Base-by-base conservation (phyloP, 2,797 vertebrate genomes). In the Hydrolagus colliei region DNA sequence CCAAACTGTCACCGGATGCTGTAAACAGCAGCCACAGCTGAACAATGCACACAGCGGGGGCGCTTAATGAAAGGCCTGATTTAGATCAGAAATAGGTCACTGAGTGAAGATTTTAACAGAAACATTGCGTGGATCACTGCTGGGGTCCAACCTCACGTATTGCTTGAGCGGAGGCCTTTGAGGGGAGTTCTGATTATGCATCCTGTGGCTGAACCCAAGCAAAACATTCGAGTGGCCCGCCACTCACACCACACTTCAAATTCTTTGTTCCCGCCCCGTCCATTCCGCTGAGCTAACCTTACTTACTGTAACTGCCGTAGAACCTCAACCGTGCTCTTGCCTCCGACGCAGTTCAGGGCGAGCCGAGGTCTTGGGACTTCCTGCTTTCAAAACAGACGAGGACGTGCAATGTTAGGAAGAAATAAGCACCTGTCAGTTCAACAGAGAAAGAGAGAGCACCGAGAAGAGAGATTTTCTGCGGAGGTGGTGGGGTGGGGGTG, bases 331-430 rank as follows among this genome's bases (percentile, higher is more conserved):
- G 98, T 94, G 86, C 95, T 97, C 87, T 96, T 97, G 86, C 98
- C 97, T 73, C 98, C 96, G 0, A 99, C 95, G 61, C 96, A 96
- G 90, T 99, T 98, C 89, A 99, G 92, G 20, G 97, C 98, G 0
- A 99, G 92, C 84, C 94, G 94, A 4, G 98, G 97, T 85, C 90
- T 95, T 0, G 95, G 93, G 89, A 90, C 91, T 27, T 88, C 92
- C 97, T 98, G 87, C 71, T 86, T 68, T 9, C 86, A 79, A 78
- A 35, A 72, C 14, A 61, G 4, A 18, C 18, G 27, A 62, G 14
- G 10, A 0, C n/a, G 1, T 63, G 35, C 12, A 72, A 27, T 11
- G 61, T 61, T 27, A 27, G 35, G 35, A 35, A 59, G 18, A 27
- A 82, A 52, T 62, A 0, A 73, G 11, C 1, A 63, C 20, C 16